Evolutionary conservation across 2,113 vertebrate genomes (phyloP).

Genomic region (Pomatostomus ruficeps): DNA sequence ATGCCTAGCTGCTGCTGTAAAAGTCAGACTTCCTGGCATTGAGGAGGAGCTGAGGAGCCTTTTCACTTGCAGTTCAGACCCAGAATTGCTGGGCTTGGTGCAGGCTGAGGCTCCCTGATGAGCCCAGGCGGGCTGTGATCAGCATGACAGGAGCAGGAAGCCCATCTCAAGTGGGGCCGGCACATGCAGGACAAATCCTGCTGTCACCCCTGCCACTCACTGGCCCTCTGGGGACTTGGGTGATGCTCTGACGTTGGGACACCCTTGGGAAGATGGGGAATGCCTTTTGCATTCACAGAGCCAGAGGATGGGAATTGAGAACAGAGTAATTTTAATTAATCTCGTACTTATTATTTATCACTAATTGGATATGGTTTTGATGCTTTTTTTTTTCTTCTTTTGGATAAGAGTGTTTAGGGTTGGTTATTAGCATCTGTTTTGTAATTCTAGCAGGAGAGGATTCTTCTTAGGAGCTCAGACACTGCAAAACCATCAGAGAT

Average conservation of each 20-base stretch:
- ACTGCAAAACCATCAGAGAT: background rate
- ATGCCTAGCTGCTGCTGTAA: background rate
- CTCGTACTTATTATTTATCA: background rate
- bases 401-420: background rate
- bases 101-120: background rate
- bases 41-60: background rate
- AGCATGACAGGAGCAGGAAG: background rate
- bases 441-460: background rate
- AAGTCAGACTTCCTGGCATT: background rate
- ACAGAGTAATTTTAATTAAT: background rate
- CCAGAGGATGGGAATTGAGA: background rate
- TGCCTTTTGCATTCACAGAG: background rate
- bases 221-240: background rate
- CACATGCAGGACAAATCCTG: fast-evolving
- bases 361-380: background rate
- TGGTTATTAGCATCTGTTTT: background rate
- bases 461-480: background rate
- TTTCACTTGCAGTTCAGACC: background rate
- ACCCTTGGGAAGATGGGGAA: background rate
- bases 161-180: background rate
- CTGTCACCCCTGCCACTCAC: background rate
- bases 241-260: fast-evolving
- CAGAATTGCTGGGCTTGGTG: background rate
- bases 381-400: background rate
- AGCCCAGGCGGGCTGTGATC: background rate